Percentiles rank a stretch among this genome's conserved stretches.
These are phyloP conservation scores for Trematomus bernacchii DNA, from an alignment of 2,797 vertebrate genomes.

Conservation along the genomic window DNA sequence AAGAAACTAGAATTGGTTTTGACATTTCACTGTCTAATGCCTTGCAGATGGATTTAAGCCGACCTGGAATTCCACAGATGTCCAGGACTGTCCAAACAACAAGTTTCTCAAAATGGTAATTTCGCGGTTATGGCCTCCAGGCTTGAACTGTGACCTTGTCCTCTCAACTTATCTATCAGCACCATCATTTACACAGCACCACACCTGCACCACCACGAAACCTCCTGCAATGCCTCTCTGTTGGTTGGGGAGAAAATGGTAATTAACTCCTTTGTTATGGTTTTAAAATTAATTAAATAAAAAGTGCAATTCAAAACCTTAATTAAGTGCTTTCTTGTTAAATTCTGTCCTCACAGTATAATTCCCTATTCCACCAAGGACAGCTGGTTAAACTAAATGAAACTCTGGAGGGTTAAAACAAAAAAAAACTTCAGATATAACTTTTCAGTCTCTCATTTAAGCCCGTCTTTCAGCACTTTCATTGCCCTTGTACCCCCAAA, in stretches of 20 bases:
- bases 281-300: not conserved
- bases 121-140: conserved; percentile 47
- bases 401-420: conserved; percentile 38
- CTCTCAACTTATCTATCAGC: conserved; percentile 60
- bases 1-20: conserved; percentile 17
- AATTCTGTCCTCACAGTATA: not conserved
- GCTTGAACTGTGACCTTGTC: conserved; percentile 65
- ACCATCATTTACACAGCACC: conserved; percentile 35
- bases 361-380: conserved; percentile 10
- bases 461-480: conserved; percentile 66
- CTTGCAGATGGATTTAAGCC: conserved; percentile 27
- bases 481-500: conserved; percentile 60
- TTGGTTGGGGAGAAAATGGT: not conserved
- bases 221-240: not conserved
- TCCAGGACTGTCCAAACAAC: conserved; percentile 39
- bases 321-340: not conserved
- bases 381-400: conserved; percentile 38
- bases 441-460: conserved; percentile 57
- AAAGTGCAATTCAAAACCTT: not conserved
- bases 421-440: conserved; percentile 44
- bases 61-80: conserved; percentile 52
- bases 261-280: not conserved
- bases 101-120: conserved; percentile 39
- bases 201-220: conserved; percentile 10
- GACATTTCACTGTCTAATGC: conserved; percentile 7